A percentile compares a stretch with the other conserved stretches of the same genome.
These are phyloP conservation scores for Avahi laniger DNA, from an alignment of 2,797 vertebrate genomes.

Conservation along the genomic window DNA sequence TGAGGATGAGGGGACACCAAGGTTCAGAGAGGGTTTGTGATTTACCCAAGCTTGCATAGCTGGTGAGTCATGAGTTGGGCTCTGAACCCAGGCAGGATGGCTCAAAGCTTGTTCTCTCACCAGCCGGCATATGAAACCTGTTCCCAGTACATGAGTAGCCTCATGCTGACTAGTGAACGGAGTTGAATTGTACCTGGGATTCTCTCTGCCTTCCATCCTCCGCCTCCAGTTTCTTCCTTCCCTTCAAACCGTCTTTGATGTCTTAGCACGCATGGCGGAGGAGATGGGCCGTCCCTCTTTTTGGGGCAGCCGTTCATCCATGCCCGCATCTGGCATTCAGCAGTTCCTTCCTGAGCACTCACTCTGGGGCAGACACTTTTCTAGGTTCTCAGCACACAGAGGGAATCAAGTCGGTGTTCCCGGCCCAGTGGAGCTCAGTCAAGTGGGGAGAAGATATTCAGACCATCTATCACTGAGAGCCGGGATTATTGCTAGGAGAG, in stretches of 20 bases:
- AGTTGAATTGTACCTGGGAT: not conserved
- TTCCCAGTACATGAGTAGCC: not conserved
- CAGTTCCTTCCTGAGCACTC: not conserved
- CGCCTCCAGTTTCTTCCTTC: not conserved
- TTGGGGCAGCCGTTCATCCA: not conserved
- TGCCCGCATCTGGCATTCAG: not conserved
- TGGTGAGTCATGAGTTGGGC: not conserved
- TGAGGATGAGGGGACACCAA: not conserved
- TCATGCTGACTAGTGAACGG: not conserved
- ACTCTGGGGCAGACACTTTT: not conserved
- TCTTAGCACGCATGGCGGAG: not conserved
- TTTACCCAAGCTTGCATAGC: not conserved
- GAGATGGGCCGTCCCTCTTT: not conserved
- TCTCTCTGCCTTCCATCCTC: not conserved
- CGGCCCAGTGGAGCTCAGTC: not conserved
- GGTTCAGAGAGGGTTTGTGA: not conserved
- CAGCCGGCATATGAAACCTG: accelerated
- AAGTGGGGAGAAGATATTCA: not conserved
- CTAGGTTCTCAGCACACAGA: not conserved
- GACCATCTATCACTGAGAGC: not conserved
- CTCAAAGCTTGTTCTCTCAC: not conserved
- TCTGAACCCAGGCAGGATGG: not conserved
- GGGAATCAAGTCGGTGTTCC: not conserved
- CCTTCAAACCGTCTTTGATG: not conserved
- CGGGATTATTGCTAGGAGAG: not conserved